Evolutionary conservation across 64 coral and sea anemone species (phyloP).

Genomic region (Platygyra sinensis): DNA sequence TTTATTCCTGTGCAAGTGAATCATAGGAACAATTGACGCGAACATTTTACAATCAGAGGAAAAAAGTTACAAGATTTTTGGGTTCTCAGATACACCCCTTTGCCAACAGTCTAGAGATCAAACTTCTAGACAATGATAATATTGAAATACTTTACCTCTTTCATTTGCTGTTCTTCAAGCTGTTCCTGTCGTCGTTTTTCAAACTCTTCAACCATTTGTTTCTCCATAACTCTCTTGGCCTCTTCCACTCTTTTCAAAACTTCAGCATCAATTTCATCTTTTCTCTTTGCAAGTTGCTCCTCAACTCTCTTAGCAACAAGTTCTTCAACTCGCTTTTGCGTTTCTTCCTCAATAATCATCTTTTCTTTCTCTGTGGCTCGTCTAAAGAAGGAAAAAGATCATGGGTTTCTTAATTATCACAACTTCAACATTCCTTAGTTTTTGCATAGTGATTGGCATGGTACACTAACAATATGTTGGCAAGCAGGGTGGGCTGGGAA

Average conservation of each 20-base stretch:
- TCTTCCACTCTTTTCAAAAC: conserved; percentile 93
- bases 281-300: conserved; percentile 90
- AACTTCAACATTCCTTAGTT: no score
- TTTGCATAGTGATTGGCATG: no score
- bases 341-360: conserved; percentile 96
- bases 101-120: background rate
- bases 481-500: background rate
- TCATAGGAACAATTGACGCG: background rate
- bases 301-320: conserved; percentile 94
- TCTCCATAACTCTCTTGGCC: conserved; percentile 94
- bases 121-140: background rate
- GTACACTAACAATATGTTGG: no score
- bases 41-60: background rate
- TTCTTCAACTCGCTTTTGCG: conserved; percentile 93
- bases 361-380: conserved; percentile 97
- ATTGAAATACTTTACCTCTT: conserved; percentile 66
- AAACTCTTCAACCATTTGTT: conserved; percentile 98
- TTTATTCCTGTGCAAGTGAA: background rate
- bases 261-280: conserved; percentile 98
- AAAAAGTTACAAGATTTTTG: background rate
- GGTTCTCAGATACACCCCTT: background rate
- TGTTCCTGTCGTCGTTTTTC: conserved; percentile 92
- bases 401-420: background rate
- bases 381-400: conserved; percentile 36
- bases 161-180: conserved; percentile 71